phyloP scores from a whole-genome alignment of 2,888 invertebrate species.

The Sarcophaga rosellei region DNA sequence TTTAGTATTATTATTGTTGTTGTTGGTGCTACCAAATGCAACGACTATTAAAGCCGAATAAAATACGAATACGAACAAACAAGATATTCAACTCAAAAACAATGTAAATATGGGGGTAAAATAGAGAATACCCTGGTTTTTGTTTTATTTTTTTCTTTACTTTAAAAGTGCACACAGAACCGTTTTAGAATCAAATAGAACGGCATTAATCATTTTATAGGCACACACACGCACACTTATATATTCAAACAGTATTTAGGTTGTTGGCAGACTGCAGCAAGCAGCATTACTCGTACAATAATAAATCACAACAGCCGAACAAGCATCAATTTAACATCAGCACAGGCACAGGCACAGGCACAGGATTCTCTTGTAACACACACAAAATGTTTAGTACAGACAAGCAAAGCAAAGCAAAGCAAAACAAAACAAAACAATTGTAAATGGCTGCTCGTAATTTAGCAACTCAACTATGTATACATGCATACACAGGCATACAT shows the following conservation, averaged over 20 bases:
- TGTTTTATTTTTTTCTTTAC: background rate
- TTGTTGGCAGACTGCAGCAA: conserved; percentile 2
- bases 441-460: conserved; percentile 37
- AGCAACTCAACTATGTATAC: conserved; percentile 38
- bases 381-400: too few relatives aligned
- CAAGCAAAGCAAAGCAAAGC: too few relatives aligned
- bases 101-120: too few relatives aligned
- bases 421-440: conserved; percentile 6
- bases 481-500: background rate
- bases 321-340: background rate
- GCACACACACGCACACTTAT: background rate
- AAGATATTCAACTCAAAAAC: background rate
- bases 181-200: conserved; percentile 20
- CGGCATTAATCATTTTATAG: conserved; percentile 14
- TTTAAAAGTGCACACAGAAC: conserved; percentile 17
- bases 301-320: conserved; percentile 52
- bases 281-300: conserved; percentile 13
- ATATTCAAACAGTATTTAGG: background rate
- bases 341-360: conserved; percentile 7
- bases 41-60: background rate
- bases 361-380: background rate
- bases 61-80: conserved; percentile 9
- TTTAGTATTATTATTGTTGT: background rate
- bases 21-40: conserved; percentile 21
- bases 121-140: too few relatives aligned